Evolutionary conservation across 2,888 invertebrate genomes (phyloP).

Genomic region (Nipponacmea schrenckii): DNA sequence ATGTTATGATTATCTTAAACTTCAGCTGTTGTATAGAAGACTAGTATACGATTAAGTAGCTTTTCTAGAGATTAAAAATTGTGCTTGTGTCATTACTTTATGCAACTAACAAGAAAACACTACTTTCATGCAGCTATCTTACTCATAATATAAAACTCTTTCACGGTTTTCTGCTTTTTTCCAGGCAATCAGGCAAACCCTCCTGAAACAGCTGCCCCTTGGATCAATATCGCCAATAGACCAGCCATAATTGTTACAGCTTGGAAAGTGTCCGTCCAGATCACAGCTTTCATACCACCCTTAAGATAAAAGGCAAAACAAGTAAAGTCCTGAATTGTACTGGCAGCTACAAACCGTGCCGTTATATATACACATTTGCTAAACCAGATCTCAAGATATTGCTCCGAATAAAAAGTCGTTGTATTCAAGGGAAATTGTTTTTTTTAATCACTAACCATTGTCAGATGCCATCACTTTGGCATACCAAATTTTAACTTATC

Average conservation of each 20-base stretch:
- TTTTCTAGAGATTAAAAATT: too few relatives aligned
- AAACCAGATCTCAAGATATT: too few relatives aligned
- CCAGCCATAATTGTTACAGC: neutral
- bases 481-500: too few relatives aligned
- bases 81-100: too few relatives aligned
- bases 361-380: too few relatives aligned
- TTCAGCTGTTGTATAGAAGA: neutral
- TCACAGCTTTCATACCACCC: slow-evolving; percentile 6
- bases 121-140: neutral
- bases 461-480: too few relatives aligned
- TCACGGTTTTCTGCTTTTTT: neutral
- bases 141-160: neutral
- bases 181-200: neutral
- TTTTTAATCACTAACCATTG: too few relatives aligned
- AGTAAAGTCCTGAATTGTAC: neutral
- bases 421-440: too few relatives aligned
- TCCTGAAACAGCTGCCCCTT: neutral
- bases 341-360: too few relatives aligned
- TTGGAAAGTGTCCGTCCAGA: slow-evolving; percentile 1
- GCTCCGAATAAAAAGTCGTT: too few relatives aligned
- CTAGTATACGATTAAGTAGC: too few relatives aligned
- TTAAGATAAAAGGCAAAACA: neutral
- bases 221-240: neutral
- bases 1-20: neutral
- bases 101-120: too few relatives aligned